phyloP scores from a whole-genome alignment of 2,888 invertebrate species.

The Hydrotaea cyrtoneurina region DNA sequence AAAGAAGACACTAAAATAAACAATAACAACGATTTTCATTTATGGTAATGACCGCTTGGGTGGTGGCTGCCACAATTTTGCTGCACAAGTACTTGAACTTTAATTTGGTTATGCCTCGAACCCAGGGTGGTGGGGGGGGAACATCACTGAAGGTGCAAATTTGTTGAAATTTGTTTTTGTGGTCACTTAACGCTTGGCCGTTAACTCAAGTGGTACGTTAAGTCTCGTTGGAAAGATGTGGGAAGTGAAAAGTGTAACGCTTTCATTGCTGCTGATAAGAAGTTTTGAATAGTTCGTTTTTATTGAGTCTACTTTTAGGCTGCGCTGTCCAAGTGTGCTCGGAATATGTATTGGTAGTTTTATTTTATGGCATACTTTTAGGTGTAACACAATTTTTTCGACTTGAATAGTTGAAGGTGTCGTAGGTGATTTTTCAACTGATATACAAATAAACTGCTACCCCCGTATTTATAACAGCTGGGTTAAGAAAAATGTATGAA shows the following conservation, averaged over 20 bases:
- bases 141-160: conserved; percentile 21
- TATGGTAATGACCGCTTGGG: conserved; percentile 38
- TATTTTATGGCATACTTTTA: not conserved
- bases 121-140: not conserved
- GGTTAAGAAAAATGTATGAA: no score
- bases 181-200: not conserved
- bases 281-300: no score
- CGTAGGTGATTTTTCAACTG: no score
- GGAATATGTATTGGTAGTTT: no score
- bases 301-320: not conserved
- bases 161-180: conserved; percentile 17
- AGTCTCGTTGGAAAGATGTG: not conserved
- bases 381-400: not conserved
- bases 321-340: not conserved
- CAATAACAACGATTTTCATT: conserved; percentile 35
- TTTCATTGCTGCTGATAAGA: not conserved
- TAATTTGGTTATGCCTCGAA: not conserved
- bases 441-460: no score
- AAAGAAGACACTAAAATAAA: no score
- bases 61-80: conserved; percentile 1
- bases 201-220: no score
- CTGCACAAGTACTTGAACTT: conserved; percentile 8
- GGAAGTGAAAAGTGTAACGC: not conserved
- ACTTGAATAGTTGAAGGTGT: no score
- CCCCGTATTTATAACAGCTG: no score